Evolutionary conservation across 2,888 invertebrate species (phyloP), one percentile per base, ranked within the genome.

Genomic region (Amblyteles armatorius): DNA sequence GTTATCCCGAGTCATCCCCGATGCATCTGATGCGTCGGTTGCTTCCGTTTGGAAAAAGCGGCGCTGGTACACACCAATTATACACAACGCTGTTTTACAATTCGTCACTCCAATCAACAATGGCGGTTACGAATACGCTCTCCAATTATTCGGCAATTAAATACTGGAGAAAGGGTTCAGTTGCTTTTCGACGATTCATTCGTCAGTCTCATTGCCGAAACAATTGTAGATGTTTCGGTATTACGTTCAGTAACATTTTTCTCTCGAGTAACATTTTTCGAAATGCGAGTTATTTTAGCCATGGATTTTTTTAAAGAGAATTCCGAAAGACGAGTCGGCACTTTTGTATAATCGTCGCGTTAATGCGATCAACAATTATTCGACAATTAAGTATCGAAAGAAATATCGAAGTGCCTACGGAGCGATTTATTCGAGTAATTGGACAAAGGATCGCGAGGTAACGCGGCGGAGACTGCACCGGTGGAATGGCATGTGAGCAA

Each of bases 361-460:
- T 48, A 48, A 48, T 48, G 44, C 44, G 44, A 48, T 16, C 44
- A 16, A 11, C 11, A 22, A 57, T 57, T 57, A 57, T 57, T 26
- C 13, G 57, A 26, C 57, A 26, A 57, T 57, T 57, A 57, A 3
- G 26, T 22, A 57, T 57, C 57, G 57, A 26, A 57, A 57, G 57
- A 13, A 57, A 22, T 26, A 57, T 57, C 33, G 16, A 29, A 63
- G 26, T 33, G 63, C 2, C 33, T 63, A 0, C 9, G 6, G 63
- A 63, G 19, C 29, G 48, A 33, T 63, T 74, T 63, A 74, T 65
- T 44, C 73, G 33, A 33, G 67, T 72, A 72, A 79, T 79, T 79
- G 65, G 22, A 55, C 13, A 55, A 44, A 57, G n/a, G 22, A 36
- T 22, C 7, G 19, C 29, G 33, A 48, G 19, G 16, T n/a, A 26